These are phyloP conservation scores for Ciona savignyi DNA, from an alignment of 23 tunicate genomes.

Conservation along the genomic window DNA sequence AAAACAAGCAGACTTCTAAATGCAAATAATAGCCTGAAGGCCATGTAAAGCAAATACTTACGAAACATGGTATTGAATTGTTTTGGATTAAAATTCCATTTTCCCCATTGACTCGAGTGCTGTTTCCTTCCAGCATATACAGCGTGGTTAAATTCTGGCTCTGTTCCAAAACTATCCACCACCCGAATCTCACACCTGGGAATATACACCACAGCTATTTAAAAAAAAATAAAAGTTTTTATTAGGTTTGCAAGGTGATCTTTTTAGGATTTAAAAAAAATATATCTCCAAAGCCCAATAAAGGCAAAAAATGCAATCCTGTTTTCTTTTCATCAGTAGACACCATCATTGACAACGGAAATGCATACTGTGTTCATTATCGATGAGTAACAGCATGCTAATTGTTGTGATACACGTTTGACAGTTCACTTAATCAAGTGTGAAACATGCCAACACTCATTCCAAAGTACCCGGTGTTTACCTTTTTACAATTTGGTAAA, in stretches of 20 bases:
- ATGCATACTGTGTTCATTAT: too few species aligned
- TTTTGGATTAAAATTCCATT: constrained; percentile 61
- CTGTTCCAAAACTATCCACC: constrained; percentile 93
- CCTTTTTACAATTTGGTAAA: too few species aligned
- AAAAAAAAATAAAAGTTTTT: neutral
- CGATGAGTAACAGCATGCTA: too few species aligned
- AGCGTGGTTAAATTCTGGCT: constrained; percentile 70
- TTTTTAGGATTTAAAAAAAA: neutral
- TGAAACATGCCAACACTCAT: too few species aligned
- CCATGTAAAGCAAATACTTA: too few species aligned
- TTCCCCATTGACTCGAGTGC: constrained; percentile 64
- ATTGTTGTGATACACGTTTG: too few species aligned
- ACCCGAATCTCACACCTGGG: constrained; percentile 58
- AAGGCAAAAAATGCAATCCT: neutral
- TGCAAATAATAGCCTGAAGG: too few species aligned
- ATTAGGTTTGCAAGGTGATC: too few species aligned
- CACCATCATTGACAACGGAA: too few species aligned
- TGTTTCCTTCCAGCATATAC: constrained; percentile 38
- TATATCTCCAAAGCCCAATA: neutral
- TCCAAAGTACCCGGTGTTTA: too few species aligned
- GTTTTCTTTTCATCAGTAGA: neutral
- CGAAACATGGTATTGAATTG: constrained; percentile 98
- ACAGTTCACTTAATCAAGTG: too few species aligned
- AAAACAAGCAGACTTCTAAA: too few species aligned
- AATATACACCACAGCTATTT: neutral